Base-by-base conservation (phyloP, 2,888 invertebrate genomes). In the Drosophila prostipennis region DNA sequence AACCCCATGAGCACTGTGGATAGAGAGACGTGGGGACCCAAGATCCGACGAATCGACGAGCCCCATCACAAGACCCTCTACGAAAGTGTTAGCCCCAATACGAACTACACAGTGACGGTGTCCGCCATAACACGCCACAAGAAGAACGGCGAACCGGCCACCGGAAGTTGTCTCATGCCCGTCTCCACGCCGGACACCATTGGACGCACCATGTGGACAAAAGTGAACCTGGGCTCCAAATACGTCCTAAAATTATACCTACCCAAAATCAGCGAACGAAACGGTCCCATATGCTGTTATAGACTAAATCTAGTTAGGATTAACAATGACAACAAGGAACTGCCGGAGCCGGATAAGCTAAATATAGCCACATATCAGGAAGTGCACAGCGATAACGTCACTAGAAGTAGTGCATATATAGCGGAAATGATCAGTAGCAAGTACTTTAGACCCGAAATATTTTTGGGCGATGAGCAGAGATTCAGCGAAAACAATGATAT, bases 261-360 rank as follows among this genome's bases (percentile, higher is more conserved):
- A 78, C 96, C 96, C 0, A 93, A 96, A 74, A 93, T 97, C 37
- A 95, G 96, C 0, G 97, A 98, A 90, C 93, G 97, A 58, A 97
- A 97, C 84, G 98, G 98, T 0, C 95, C 95, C 0, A 96, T 98
- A 79, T 97, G 97, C 91, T 98, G 97, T 85, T 96, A 96, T 90
- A 94, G 97, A 77, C 93, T 97, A 43, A 96, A 96, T 92, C 92
- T 97, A 90, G 95, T 97, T 0, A 94, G 95, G 49, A 92, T 97
- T 53, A 94, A 94, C 13, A 90, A 91, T 59, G 77, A 77, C 63
- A 93, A 95, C 81, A 94, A 94, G 26, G 95, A 95, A 81, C 91
- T 97, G 42, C 95, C 95, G 0, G 89, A 93, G 0, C 96, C 97
- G 0, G 94, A 94, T 74, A 94, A 95, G 77, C 92, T 96, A n/a